Base-by-base conservation (phyloP, 2,888 invertebrate species). In the Frankliniella fusca region DNA sequence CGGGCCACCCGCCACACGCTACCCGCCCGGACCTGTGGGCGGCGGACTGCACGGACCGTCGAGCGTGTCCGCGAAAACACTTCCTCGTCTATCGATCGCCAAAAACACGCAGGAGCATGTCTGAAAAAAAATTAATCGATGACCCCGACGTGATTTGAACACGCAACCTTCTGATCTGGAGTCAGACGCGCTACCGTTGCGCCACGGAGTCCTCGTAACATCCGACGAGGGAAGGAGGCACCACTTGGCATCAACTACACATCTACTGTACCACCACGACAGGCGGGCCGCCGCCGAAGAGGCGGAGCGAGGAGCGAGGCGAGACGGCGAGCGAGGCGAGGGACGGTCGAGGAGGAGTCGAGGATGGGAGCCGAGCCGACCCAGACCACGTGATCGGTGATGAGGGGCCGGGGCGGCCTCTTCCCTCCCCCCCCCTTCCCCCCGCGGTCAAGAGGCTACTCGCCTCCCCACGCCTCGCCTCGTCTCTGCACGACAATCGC, bases 141-240 rank as follows among this genome's bases (percentile, higher is more conserved):
- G 95, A 95, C 94, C 95, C 94, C 94, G 94, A 95, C 94, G 95
- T 95, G 95, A 95, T 94, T 95, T 94, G 95, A 95, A 95, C 95
- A 95, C 95, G 95, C 95, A 95, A 94, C 95, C 95, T 95, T 95
- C 95, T 95, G 95, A 95, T 95, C 95, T 95, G 95, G 95, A 95
- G 95, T 95, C 95, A 95, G 95, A 95, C 95, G 95, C 95, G 95
- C 95, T 95, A 95, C 95, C 95, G 94, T 95, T 95, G 95, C 95
- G 95, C 95, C 95, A 95, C 95, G 94, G 93, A 94, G 94, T 94
- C 70, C 11, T 27, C 11, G 70, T 76, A 23, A 11, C 23, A 65
- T 9, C 70, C 23, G 70, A 23, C 18, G 15, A 61, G 38, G 38
- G 38, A 38, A 38, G 38, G 61, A 11, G 18, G 61, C 61, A 15